Evolutionary conservation across 2,113 vertebrate species (phyloP).

Genomic region (Callopanchax toddi): DNA sequence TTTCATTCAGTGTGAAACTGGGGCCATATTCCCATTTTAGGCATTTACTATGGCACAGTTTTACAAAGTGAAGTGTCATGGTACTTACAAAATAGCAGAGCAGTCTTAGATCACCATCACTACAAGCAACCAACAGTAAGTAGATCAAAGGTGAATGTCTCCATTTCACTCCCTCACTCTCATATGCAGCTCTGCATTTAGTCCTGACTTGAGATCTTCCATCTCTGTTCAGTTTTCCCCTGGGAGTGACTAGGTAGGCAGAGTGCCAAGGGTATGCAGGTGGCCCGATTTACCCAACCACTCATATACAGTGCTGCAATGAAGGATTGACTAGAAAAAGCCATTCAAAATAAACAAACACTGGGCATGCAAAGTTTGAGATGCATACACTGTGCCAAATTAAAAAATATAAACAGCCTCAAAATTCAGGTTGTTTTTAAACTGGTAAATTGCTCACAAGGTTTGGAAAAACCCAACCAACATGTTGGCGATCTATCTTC

Average conservation of each 20-base stretch:
- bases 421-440: slow-evolving; percentile 27
- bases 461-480: slow-evolving; percentile 28
- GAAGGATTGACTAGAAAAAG: slow-evolving; percentile 76
- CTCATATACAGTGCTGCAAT: slow-evolving; percentile 69
- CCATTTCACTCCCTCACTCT: too few relatives aligned
- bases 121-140: slow-evolving; percentile 55
- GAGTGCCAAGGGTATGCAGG: slow-evolving; percentile 48
- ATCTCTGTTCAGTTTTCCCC: slow-evolving; percentile 30
- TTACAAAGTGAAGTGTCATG: slow-evolving; percentile 34
- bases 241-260: slow-evolving; percentile 42
- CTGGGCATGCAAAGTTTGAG: slow-evolving; percentile 74
- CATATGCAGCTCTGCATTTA: slow-evolving; percentile 5
- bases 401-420: slow-evolving; percentile 38
- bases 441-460: slow-evolving; percentile 11
- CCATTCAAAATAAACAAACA: slow-evolving; percentile 70
- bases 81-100: slow-evolving; percentile 41
- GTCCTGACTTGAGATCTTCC: slow-evolving; percentile 9
- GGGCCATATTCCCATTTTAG: slow-evolving; percentile 34
- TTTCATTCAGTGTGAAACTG: slow-evolving; percentile 16
- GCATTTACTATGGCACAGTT: slow-evolving; percentile 37
- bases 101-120: slow-evolving; percentile 50
- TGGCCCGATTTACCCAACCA: slow-evolving; percentile 75
- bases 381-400: slow-evolving; percentile 64
- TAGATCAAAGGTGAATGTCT: slow-evolving; percentile 47
- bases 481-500: slow-evolving; percentile 5